phyloP scores from a whole-genome alignment of 2,113 vertebrate genomes.

The Narcine bancroftii region DNA sequence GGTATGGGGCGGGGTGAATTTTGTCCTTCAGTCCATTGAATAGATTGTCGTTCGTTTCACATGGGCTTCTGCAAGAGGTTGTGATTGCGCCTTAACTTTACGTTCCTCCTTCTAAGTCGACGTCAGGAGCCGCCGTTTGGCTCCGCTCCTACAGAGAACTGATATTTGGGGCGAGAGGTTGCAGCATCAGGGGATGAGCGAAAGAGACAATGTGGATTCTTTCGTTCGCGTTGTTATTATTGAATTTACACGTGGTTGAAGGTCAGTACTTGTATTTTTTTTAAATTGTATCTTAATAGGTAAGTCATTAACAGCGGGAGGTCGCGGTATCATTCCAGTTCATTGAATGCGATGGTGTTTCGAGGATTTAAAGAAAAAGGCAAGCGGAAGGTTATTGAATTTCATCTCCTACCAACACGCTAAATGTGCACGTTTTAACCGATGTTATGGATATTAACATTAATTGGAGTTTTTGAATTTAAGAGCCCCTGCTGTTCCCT shows the following conservation, averaged over 20 bases:
- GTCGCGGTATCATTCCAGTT: background rate
- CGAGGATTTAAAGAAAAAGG: background rate
- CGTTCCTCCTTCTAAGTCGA: background rate
- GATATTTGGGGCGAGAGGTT: background rate
- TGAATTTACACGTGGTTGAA: conserved; percentile 17
- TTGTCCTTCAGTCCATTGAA: background rate
- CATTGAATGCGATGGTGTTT: background rate
- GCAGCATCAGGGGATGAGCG: background rate
- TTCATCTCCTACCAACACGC: background rate
- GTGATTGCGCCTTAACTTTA: background rate
- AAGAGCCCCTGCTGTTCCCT: background rate
- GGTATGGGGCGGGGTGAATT: background rate
- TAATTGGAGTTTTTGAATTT: background rate
- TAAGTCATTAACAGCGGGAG: background rate
- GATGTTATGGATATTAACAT: background rate
- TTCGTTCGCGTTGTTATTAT: conserved; percentile 6
- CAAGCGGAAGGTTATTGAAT: background rate
- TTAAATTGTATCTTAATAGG: background rate
- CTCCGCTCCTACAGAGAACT: background rate
- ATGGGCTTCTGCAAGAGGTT: background rate
- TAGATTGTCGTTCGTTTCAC: background rate
- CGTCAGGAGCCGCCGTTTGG: conserved; percentile 7
- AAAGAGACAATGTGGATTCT: conserved; percentile 21
- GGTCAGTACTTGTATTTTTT: background rate
- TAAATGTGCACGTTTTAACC: background rate